phyloP scores from a whole-genome alignment of 2,888 invertebrate genomes.

The Pseudeuparius sepicola region DNA sequence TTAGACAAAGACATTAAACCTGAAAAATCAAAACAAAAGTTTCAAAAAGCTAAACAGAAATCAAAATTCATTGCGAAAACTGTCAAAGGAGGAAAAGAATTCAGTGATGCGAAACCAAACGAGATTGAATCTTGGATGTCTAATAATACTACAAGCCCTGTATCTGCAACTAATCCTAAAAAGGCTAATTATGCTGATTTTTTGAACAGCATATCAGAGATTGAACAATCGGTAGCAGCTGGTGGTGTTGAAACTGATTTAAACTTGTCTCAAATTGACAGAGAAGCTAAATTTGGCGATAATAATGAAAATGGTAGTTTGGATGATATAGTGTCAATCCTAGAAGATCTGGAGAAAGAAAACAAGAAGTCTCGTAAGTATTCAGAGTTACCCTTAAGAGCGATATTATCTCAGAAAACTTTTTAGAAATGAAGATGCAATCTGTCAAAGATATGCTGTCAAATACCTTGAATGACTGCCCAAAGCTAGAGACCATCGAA shows the following conservation, averaged over 20 bases:
- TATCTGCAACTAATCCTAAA: slow-evolving; percentile 13
- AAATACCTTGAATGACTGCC: too few species aligned
- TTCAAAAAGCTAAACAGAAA: too few species aligned
- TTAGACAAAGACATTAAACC: too few species aligned
- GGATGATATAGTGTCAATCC: slow-evolving; percentile 40
- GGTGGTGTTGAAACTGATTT: slow-evolving; percentile 13
- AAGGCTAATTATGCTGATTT: slow-evolving; percentile 31
- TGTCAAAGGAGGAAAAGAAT: slow-evolving; percentile 24
- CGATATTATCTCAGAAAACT: too few species aligned
- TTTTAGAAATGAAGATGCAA: slow-evolving; percentile 32
- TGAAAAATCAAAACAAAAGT: too few species aligned
- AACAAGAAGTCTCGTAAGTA: slow-evolving; percentile 38
- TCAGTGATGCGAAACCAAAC: slow-evolving; percentile 16
- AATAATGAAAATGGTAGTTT: slow-evolving; percentile 29
- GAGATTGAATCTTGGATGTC: slow-evolving; percentile 34
- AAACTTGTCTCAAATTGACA: slow-evolving; percentile 26
- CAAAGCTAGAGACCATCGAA: too few species aligned
- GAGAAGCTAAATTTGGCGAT: slow-evolving; percentile 21
- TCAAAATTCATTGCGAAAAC: slow-evolving; percentile 18
- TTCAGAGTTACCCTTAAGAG: too few species aligned
- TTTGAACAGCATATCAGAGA: slow-evolving; percentile 28
- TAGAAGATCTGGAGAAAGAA: slow-evolving; percentile 40
- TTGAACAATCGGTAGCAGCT: slow-evolving; percentile 22
- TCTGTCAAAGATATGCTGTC: slow-evolving; percentile 34
- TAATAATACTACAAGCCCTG: slow-evolving; percentile 7